phyloP scores from a whole-genome alignment of 2,113 vertebrate genomes.

The Zapornia atra region DNA sequence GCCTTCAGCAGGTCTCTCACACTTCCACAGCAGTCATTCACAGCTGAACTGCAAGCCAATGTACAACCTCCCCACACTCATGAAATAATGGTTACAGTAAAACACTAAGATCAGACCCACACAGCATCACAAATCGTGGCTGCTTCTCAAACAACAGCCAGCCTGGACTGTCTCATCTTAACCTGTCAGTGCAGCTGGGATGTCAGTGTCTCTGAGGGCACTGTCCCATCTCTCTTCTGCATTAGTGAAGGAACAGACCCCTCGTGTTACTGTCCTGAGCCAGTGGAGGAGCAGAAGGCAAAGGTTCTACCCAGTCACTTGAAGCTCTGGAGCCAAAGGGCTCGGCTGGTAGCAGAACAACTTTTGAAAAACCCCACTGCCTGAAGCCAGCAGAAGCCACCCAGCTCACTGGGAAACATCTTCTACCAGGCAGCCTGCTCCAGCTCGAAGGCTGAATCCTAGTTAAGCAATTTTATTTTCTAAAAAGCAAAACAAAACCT shows the following conservation, averaged over 20 bases:
- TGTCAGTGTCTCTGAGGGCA: fast-evolving
- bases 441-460: fast-evolving
- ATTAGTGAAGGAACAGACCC: not conserved
- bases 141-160: not conserved
- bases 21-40: not conserved
- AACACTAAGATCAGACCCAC: not conserved
- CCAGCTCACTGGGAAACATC: fast-evolving
- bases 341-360: not conserved
- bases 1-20: not conserved
- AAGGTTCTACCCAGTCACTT: fast-evolving
- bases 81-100: not conserved
- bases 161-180: not conserved
- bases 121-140: not conserved
- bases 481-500: not conserved
- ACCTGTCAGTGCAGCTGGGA: not conserved
- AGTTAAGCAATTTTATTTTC: not conserved
- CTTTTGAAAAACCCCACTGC: not conserved
- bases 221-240: not conserved
- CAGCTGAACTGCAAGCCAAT: not conserved
- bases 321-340: not conserved
- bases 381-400: not conserved
- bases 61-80: not conserved
- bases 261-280: fast-evolving
- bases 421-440: not conserved
- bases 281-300: not conserved